These are phyloP conservation scores for Acrossocheilus wenchowensis DNA, from an alignment of 2,797 vertebrate genomes.

Conservation along the genomic window DNA sequence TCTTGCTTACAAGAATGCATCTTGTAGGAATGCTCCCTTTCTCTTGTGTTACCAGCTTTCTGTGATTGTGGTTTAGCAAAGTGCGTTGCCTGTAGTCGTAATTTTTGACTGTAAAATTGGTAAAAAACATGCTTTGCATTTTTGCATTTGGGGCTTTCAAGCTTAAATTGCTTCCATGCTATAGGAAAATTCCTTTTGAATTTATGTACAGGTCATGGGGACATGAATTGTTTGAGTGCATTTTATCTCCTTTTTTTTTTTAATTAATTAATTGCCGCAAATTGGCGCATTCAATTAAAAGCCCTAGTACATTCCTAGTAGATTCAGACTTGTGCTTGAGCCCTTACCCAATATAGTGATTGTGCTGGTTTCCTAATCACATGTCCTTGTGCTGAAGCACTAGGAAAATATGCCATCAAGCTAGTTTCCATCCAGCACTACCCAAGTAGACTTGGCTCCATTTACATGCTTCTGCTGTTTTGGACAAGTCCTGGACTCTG, in stretches of 20 bases:
- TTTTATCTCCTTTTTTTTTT: too few relatives aligned
- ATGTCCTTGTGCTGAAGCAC: conserved; percentile 64
- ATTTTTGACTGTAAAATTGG: background rate
- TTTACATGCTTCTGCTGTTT: conserved; percentile 56
- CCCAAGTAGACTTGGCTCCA: conserved; percentile 61
- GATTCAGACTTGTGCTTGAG: conserved; percentile 9
- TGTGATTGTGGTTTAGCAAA: background rate
- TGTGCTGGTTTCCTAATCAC: conserved; percentile 68
- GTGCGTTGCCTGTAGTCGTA: background rate
- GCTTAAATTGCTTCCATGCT: background rate
- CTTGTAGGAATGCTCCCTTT: background rate
- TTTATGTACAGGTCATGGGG: background rate
- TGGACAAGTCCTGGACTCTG: conserved; percentile 60
- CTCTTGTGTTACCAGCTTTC: background rate
- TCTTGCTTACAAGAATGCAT: background rate
- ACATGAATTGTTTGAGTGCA: background rate
- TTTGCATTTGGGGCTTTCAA: background rate
- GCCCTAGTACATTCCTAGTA: background rate
- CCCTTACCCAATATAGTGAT: conserved; percentile 45
- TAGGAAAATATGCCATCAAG: conserved; percentile 77
- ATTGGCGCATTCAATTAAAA: background rate
- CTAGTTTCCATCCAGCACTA: conserved; percentile 72
- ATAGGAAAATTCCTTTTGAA: background rate
- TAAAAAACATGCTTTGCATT: background rate
- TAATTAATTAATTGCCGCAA: background rate